phyloP scores from a whole-genome alignment of 2,888 invertebrate genomes.

The Hedychridium roseum region DNA sequence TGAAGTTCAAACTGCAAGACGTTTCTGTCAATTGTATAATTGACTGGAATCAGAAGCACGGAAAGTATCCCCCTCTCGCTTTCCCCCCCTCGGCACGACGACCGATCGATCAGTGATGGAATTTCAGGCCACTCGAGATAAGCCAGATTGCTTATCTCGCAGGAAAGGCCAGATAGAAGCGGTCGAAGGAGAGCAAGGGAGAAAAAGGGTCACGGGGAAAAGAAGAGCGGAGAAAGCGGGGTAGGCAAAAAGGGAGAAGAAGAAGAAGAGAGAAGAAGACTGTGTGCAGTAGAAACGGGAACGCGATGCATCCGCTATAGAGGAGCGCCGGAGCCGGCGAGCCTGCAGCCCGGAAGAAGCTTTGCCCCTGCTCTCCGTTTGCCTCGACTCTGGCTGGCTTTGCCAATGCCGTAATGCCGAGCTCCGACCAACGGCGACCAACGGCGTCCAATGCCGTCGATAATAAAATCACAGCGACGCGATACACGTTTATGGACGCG shows the following conservation, averaged over 20 bases:
- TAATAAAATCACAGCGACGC: constrained; percentile 39
- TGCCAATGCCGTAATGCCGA: too few relatives aligned
- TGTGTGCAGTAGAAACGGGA: constrained; percentile 44
- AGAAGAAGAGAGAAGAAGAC: background rate
- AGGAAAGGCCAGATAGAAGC: too few relatives aligned
- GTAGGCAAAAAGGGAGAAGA: background rate
- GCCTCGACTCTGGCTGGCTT: constrained; percentile 5
- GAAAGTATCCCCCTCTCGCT: too few relatives aligned
- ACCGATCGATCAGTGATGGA: constrained; percentile 26
- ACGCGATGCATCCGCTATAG: constrained; percentile 52
- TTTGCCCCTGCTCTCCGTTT: constrained; percentile 26
- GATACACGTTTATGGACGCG: too few relatives aligned
- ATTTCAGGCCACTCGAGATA: constrained; percentile 27
- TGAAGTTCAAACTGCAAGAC: too few relatives aligned
- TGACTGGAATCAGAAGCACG: too few relatives aligned
- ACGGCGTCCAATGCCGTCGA: constrained; percentile 35
- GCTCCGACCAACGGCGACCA: too few relatives aligned
- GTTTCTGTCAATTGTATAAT: too few relatives aligned
- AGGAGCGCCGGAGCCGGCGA: constrained; percentile 38
- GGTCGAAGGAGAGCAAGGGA: too few relatives aligned
- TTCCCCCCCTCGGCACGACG: too few relatives aligned
- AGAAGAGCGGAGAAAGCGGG: background rate
- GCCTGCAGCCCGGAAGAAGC: constrained; percentile 45
- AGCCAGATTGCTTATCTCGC: constrained; percentile 37
- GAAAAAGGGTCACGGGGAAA: background rate